phyloP scores from a whole-genome alignment of 2,888 invertebrate species.

The Drosophila trichaetosa region DNA sequence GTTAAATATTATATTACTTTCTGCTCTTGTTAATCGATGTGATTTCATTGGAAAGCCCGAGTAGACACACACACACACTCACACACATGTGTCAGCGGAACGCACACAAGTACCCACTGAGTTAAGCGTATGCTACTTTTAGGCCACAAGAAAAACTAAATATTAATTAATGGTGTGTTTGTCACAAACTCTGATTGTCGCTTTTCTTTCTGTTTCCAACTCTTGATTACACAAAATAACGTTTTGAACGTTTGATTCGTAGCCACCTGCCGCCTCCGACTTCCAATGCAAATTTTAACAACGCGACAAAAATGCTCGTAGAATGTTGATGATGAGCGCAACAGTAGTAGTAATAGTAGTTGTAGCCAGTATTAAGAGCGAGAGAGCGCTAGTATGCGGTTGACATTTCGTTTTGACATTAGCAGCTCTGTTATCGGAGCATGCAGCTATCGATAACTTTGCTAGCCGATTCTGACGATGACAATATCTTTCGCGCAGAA shows the following conservation, averaged over 20 bases:
- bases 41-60: conserved; percentile 61
- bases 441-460: conserved; percentile 42
- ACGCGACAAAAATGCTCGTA: conserved; percentile 73
- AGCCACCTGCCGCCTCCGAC: conserved; percentile 60
- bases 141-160: conserved; percentile 55
- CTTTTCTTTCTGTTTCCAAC: conserved; percentile 5
- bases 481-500: conserved; percentile 29
- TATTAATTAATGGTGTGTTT: conserved; percentile 34
- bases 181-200: conserved; percentile 22
- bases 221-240: conserved; percentile 10
- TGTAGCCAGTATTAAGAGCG: conserved; percentile 48
- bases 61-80: conserved; percentile 19
- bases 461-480: conserved; percentile 23
- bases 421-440: conserved; percentile 34
- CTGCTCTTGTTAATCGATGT: conserved; percentile 43
- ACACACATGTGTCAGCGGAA: conserved; percentile 24
- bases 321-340: conserved; percentile 71
- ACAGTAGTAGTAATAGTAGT: conserved; percentile 67
- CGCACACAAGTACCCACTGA: conserved; percentile 39
- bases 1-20: conserved; percentile 26
- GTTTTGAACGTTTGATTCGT: conserved; percentile 27
- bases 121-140: conserved; percentile 66
- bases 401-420: conserved; percentile 58
- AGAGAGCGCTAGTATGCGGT: conserved; percentile 55
- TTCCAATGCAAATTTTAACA: conserved; percentile 70